phyloP scores from a whole-genome alignment of 2,113 vertebrate species.

The Grallaria varia region DNA sequence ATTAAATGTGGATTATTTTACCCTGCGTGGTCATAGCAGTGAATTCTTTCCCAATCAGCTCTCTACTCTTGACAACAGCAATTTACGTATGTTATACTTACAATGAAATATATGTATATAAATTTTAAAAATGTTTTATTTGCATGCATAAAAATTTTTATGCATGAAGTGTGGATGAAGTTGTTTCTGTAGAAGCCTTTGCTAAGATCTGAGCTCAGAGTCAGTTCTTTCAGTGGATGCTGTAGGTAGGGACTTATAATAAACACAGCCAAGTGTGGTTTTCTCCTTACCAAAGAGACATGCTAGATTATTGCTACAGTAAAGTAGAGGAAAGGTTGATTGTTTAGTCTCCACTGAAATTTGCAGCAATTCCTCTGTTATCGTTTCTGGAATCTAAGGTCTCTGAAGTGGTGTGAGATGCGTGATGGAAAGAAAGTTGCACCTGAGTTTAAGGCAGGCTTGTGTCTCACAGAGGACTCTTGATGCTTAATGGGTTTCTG shows the following conservation, averaged over 20 bases:
- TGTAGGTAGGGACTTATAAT: background rate
- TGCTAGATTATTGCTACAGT: background rate
- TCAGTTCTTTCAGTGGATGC: background rate
- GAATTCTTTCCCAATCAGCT: background rate
- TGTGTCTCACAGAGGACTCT: accelerated
- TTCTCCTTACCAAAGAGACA: background rate
- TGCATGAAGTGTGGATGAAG: background rate
- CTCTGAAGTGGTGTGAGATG: background rate
- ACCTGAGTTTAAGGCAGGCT: background rate
- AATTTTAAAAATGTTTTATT: background rate
- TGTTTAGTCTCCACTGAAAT: background rate
- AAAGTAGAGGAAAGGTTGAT: background rate
- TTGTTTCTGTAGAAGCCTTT: background rate
- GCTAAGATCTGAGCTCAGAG: background rate
- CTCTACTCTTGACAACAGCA: background rate
- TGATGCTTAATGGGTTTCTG: background rate
- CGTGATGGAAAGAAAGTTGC: background rate
- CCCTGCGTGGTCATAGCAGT: background rate
- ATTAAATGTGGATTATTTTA: background rate
- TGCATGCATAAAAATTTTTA: background rate
- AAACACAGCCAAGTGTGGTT: background rate
- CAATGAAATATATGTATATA: background rate
- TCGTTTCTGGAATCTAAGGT: background rate
- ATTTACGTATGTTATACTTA: background rate
- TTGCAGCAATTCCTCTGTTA: background rate